Evolutionary conservation across 2,113 vertebrate genomes (phyloP), one percentile per base, ranked within the genome.

Genomic region (Syrmaticus mikado): DNA sequence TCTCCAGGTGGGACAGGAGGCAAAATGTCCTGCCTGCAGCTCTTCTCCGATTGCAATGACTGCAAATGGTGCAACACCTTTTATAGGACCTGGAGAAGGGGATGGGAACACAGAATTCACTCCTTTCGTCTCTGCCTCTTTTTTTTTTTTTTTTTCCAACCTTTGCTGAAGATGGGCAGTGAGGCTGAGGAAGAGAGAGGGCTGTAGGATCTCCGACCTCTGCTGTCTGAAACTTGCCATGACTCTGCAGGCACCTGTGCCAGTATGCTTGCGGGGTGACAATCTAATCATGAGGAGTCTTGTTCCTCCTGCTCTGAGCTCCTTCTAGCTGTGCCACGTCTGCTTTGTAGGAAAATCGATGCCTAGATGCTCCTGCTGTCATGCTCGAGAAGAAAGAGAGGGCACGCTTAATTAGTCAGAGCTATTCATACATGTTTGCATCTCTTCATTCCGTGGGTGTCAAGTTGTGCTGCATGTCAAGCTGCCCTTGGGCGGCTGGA

Each of bases 231-330:
- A 62, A 57, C 8, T 41, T 30, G 78, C 67, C 74, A 28, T 75
- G 61, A 40, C 61, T 20, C 11, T 52, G 30, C 34, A 12, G 74
- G 32, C 57, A 36, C 6, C 30, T 1, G 2, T 40, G 48, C n/a
- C 0, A 1, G 7, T 1, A 6, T 13, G 12, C 34, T 36, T 22
- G 13, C 41, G 4, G 28, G 10, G 24, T 41, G 38, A 9, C 14
- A 16, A 48, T 20, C 27, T 13, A 38, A 78, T 52, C 2, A 46
- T 0, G 0, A 68, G 73, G 67, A 43, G 28, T 8, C 68, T 38
- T 81, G 0, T 21, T 60, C 2, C 14, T 46, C 2, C 36, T 28
- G 12, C 62, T 25, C 15, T 3, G 64, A 6, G 10, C 1, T 61
- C 28, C 18, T 43, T n/a, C 55, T 14, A 36, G 27, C 34, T 64